Base-by-base conservation (phyloP, 2,888 invertebrate genomes). In the Dendrolimus houi region DNA sequence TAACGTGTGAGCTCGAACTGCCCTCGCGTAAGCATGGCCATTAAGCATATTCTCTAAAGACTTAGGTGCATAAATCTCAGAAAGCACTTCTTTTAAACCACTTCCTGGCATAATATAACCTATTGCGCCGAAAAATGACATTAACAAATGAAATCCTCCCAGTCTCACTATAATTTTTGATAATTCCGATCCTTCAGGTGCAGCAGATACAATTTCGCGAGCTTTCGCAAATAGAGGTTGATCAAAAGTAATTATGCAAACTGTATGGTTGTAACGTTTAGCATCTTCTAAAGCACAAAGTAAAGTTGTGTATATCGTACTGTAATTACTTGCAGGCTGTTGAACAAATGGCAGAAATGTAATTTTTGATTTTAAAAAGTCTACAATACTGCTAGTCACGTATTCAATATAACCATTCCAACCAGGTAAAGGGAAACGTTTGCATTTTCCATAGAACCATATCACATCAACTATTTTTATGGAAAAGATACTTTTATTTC, bases 361-460 rank as follows among this genome's bases (percentile, higher is more conserved):
- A 61, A 62, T 60, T 55, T n/a, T n/a, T n/a, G n/a, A n/a, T n/a
- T n/a, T n/a, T n/a, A n/a, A n/a, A n/a, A n/a, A n/a, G n/a, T n/a
- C n/a, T n/a, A n/a, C n/a, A n/a, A n/a, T n/a, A n/a, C n/a, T n/a
- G n/a, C n/a, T n/a, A n/a, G n/a, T n/a, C n/a, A n/a, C n/a, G n/a
- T n/a, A n/a, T n/a, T n/a, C n/a, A n/a, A n/a, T n/a, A n/a, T n/a
- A 71, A 62, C 71, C 66, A 63, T 74, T 72, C 73, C 71, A 75
- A 64, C 70, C 60, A 1, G 60, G 60, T 54, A 59, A 55, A 52
- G 54, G 42, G 59, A 57, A 29, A 66, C 60, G 56, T 58, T 62
- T 66, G 60, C 66, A 68, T 66, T 71, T 71, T 9, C 66, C 72
- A 69, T 74, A 75, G 71, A 52, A 67, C 40, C 17, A 17, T 17